Percentiles rank a stretch among this genome's conserved stretches.
phyloP scores from a whole-genome alignment of 2,888 invertebrate genomes.

The Hybos culiciformis region DNA sequence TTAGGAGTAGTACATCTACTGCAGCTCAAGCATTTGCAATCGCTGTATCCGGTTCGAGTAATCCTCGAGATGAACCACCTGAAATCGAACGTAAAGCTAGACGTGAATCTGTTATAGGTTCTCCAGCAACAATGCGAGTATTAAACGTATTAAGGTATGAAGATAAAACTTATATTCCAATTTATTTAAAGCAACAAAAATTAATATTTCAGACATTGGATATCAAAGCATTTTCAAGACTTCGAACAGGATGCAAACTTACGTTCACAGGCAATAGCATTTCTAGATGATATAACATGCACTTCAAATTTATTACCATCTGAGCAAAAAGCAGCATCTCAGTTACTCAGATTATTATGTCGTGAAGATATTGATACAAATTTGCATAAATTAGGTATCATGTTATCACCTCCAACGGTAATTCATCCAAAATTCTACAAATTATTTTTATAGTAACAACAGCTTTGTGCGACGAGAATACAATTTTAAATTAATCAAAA shows the following conservation, averaged over 20 bases:
- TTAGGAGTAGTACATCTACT: slow-evolving; percentile 70
- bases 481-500: too few relatives aligned
- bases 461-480: too few relatives aligned
- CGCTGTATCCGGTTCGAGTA: slow-evolving; percentile 76
- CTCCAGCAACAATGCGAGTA: slow-evolving; percentile 88
- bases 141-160: slow-evolving; percentile 62
- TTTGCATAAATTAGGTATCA: slow-evolving; percentile 52
- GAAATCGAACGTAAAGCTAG: slow-evolving; percentile 36
- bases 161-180: neutral
- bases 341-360: slow-evolving; percentile 61
- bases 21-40: slow-evolving; percentile 84
- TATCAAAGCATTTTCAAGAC: slow-evolving; percentile 79
- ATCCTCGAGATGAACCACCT: slow-evolving; percentile 50
- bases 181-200: too few relatives aligned
- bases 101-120: slow-evolving; percentile 69
- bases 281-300: slow-evolving; percentile 75
- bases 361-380: slow-evolving; percentile 54
- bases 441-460: neutral
- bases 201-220: slow-evolving; percentile 57
- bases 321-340: slow-evolving; percentile 79
- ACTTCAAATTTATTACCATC: slow-evolving; percentile 72
- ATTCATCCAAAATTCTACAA: neutral
- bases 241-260: slow-evolving; percentile 66
- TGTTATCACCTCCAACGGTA: slow-evolving; percentile 56
- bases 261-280: slow-evolving; percentile 65